A percentile compares a stretch with the other conserved stretches of the same genome.
These are phyloP conservation scores for Malurus melanocephalus DNA, from an alignment of 2,113 vertebrate genomes.

Conservation along the genomic window DNA sequence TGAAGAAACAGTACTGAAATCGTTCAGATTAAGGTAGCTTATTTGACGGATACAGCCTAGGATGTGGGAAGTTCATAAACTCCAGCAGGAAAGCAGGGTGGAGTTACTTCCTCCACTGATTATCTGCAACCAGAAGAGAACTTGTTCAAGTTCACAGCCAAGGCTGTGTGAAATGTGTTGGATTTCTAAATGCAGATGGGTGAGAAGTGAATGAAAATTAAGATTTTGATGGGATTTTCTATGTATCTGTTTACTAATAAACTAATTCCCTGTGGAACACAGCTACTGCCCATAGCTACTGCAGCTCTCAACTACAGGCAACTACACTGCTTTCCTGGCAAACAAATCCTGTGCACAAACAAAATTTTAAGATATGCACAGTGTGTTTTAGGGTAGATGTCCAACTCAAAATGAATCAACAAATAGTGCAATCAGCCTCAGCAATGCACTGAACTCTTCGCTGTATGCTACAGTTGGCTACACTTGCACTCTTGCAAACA, in stretches of 20 bases:
- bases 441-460: not conserved
- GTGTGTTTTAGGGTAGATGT: not conserved
- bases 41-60: not conserved
- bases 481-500: not conserved
- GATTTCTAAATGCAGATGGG: not conserved
- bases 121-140: not conserved
- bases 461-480: not conserved
- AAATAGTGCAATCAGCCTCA: not conserved
- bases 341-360: not conserved
- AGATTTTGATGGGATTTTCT: not conserved
- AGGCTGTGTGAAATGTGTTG: not conserved
- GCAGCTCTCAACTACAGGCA: not conserved
- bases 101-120: not conserved
- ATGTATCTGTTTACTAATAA: not conserved
- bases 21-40: not conserved
- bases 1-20: not conserved
- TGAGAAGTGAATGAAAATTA: not conserved
- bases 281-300: not conserved
- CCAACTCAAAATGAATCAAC: not conserved
- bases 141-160: not conserved
- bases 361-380: not conserved
- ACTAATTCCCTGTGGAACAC: not conserved
- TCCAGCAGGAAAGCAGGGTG: not conserved
- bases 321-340: rapidly evolving
- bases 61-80: not conserved